A percentile compares a stretch with the other conserved stretches of the same genome.
Evolutionary conservation across 92 coral and sea anemone genomes (phyloP).

Genomic region (Parazoanthus swiftii): DNA sequence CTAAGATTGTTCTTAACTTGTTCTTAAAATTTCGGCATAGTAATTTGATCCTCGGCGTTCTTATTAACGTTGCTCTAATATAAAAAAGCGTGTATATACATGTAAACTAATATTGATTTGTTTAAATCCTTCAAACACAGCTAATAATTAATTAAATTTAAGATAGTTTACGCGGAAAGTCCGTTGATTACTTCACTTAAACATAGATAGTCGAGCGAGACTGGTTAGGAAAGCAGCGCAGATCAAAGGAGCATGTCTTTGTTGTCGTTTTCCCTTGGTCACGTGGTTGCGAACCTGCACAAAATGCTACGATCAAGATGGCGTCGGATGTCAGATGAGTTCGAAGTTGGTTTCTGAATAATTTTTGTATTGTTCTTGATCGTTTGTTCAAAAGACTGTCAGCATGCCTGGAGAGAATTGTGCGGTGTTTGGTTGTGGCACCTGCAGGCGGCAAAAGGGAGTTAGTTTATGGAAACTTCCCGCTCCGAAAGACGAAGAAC

Average conservation of each 20-base stretch:
- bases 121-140: too few species aligned
- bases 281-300: conserved; percentile 47
- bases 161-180: too few species aligned
- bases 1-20: conserved; percentile 19
- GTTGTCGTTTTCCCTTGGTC: conserved; percentile 12
- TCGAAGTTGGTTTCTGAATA: neutral
- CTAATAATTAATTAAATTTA: too few species aligned
- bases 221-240: neutral
- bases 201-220: neutral
- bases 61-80: too few species aligned
- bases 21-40: conserved; percentile 11
- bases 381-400: neutral
- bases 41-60: too few species aligned
- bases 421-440: conserved; percentile 35
- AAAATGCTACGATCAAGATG: conserved; percentile 9
- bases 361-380: conserved; percentile 16
- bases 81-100: too few species aligned
- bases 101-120: too few species aligned
- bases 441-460: conserved; percentile 37
- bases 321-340: conserved; percentile 7
- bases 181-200: too few species aligned
- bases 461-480: conserved; percentile 37
- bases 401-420: conserved; percentile 42
- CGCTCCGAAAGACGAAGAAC: conserved; percentile 11
- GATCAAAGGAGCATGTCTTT: neutral